Evolutionary conservation across 2,888 invertebrate species (phyloP), one percentile per base, ranked within the genome.

Genomic region (Drosophila mercatorum): DNA sequence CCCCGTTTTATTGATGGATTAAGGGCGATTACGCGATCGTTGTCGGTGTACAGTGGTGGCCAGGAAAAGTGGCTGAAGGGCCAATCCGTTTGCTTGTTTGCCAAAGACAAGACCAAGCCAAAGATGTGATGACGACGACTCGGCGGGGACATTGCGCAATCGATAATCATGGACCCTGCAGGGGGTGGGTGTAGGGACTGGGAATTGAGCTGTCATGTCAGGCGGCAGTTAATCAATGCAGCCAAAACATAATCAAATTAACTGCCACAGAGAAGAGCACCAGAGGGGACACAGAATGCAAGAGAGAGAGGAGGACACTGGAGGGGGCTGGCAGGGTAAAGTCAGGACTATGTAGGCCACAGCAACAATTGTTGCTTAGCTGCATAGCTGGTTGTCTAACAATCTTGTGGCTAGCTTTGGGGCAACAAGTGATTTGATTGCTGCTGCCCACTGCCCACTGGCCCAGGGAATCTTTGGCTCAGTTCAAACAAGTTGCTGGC

Each of bases 1-100:
- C 91, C 91, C 91, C 91, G 91, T 91, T 90, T 91, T 90, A 91
- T 91, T 91, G 91, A 91, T 91, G 91, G 91, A 91, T 91, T 90
- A 90, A 91, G 91, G 91, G 91, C 91, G 91, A 91, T 91, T 91
- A 91, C 89, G 91, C 90, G 91, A 91, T 91, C 86, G 88, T 90
- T 90, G 90, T 90, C 91, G 88, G 88, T 68, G 88, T 68, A 64
- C 65, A 28, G 59, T 56, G 68, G 63, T 72, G 75, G 46, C 51
- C 65, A 72, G 56, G 58, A 66, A 55, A 64, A 72, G 71, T 82
- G 68, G 80, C 81, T 77, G 41, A 86, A 86, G 83, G 83, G 83
- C 83, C 78, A 76, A 79, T 70, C 41, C 44, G 74, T 70, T 75
- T 78, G 68, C 46, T 80, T 80, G 81, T 84, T 83, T 83, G 74